phyloP scores from a whole-genome alignment of 2,113 vertebrate species.

The Raphicerus campestris region DNA sequence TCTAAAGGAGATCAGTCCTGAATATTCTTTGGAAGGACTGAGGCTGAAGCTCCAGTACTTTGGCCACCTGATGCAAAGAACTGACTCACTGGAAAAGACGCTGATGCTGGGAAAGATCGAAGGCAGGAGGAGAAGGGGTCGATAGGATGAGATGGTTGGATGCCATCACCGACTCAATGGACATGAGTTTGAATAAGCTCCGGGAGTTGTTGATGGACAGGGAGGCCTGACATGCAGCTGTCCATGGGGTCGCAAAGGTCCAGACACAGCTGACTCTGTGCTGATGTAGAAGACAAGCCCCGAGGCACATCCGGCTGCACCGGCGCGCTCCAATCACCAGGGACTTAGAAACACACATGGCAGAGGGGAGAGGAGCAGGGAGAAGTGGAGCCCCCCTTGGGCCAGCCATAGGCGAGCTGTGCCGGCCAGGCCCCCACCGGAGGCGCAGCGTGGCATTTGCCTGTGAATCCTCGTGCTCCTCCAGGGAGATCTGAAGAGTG shows the following conservation, averaged over 20 bases:
- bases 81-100: background rate
- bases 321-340: background rate
- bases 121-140: background rate
- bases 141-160: background rate
- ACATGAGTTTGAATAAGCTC: background rate
- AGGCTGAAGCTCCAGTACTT: background rate
- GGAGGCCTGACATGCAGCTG: background rate
- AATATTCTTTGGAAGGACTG: background rate
- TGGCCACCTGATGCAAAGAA: background rate
- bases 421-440: accelerated
- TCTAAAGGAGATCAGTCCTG: background rate
- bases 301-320: too few relatives aligned
- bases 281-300: background rate
- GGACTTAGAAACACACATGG: background rate
- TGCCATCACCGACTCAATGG: background rate
- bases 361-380: background rate
- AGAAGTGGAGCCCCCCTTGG: accelerated
- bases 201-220: background rate
- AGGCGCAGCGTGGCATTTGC: background rate
- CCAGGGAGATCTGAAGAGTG: background rate
- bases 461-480: background rate
- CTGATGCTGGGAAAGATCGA: background rate
- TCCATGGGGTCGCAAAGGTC: background rate
- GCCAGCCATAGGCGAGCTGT: background rate
- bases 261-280: background rate